Evolutionary conservation across 1,140 invertebrate species (phyloP), one percentile per base, ranked within the genome.

Genomic region (Lycorma delicatula): DNA sequence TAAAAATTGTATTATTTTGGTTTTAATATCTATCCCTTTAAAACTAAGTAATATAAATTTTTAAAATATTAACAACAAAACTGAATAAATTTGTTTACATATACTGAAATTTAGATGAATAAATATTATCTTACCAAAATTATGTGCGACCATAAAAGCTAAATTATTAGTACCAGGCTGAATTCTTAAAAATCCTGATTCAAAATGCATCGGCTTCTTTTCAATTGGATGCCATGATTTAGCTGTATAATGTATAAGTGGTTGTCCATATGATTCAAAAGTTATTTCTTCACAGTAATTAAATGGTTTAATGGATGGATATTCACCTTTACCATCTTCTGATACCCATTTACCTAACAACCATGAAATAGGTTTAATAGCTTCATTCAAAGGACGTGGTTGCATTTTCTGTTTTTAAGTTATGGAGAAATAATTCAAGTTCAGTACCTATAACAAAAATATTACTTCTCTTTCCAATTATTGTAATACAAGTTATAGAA

Each of bases 121-220:
- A 3, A 53, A 59, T 3, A 27, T 52, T 36, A 60, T 72, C 72
- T 71, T 29, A 58, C 56, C 56, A 69, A 81, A 80, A 68, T 84
- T 85, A 60, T 84, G 82, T 31, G 81, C 76, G 13, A 79, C 67
- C 2, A 84, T 63, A 16, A 85, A 75, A 6, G 78, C 74, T 6
- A 85, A 61, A 46, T 79, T 68, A 34, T 78, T 75, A 16, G 77
- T 77, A 4, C 73, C 75, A 0, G 81, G 79, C 49, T 80, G 74
- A 7, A 83, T 76, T 36, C 78, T 72, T 2, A 85, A 65, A 68
- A 83, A 85, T 0, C 84, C 84, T 50, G 75, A 67, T 68, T 85
- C 83, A 56, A 79, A 70, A 65, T 86, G 83, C 77, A 86, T 78
- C 0, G 79, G 80, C 22, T 68, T 76, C 12, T 75, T 74, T 25